Conservation (phyloP, 2,797 vertebrate genomes). For the Lacerta viridis region DNA sequence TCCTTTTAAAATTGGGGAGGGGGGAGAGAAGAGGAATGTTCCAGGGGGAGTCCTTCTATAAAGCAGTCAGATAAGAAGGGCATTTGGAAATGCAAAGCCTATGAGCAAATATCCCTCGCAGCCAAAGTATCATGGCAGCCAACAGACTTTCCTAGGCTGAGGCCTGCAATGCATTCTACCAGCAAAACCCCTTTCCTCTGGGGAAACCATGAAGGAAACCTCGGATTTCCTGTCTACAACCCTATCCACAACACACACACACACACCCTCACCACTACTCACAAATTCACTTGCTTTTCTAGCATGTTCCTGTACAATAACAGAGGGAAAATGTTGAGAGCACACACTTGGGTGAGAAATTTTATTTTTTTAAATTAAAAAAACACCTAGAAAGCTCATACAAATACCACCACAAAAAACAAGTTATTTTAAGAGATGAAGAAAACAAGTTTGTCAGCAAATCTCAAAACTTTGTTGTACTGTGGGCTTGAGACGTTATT, state of each 20-base stretch:
- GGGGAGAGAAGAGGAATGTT: background rate
- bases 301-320: constrained; percentile 18
- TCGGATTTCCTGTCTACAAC: constrained; percentile 17
- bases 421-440: constrained; percentile 18
- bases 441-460: constrained; percentile 4
- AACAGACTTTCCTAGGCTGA: background rate
- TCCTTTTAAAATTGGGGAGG: constrained; percentile 2
- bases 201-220: background rate
- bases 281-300: constrained; percentile 12
- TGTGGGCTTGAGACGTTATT: background rate
- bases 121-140: background rate
- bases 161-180: constrained; percentile 7
- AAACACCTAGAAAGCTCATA: constrained; percentile 20
- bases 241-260: background rate
- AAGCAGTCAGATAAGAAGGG: background rate
- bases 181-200: constrained; percentile 13
- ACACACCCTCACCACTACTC: background rate
- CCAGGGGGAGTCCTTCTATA: background rate
- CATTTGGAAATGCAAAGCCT: constrained; percentile 11
- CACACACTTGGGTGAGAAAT: background rate
- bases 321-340: background rate
- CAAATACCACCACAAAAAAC: constrained; percentile 45
- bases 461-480: background rate
- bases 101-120: background rate
- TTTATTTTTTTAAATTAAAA: background rate